Base-by-base conservation (phyloP, 2,888 invertebrate genomes). In the Drosophila paramelanica region DNA sequence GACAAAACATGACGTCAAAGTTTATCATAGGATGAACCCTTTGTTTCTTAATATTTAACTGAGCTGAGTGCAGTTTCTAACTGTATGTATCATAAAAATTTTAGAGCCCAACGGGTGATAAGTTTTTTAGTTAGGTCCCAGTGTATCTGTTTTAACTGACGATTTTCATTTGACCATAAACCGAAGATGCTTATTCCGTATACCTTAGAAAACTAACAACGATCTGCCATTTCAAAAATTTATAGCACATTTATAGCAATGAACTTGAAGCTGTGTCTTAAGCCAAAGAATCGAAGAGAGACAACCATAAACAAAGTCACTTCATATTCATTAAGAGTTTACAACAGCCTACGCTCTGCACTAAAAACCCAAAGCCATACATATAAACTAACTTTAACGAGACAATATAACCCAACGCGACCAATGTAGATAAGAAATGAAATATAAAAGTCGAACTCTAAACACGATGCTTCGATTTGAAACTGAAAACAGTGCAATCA, bases 261-360 rank as follows among this genome's bases (percentile, higher is more conserved):
- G 20, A 46, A 45, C 20, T 38, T 25, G 39, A 45, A 41, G 14
- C n/a, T 23, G 14, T 6, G 33, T 31, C 13, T 43, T 27, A n/a
- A 36, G n/a, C 25, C 36, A 27, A 7, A 43, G 39, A 33, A 5
- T 20, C 20, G 51, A 39, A 45, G 17, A 45, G 46, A 36, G 10
- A 27, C 13, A 50, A 50, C 45, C 43, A 64, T 73, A 66, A 66
- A 69, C n/a, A 57, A 27, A 81, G 55, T 65, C 50, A 51, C 49
- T 59, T 55, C 51, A 58, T 58, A 60, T 77, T 86, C 77, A 77
- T 77, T 64, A 77, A 39, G 17, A 43, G 14, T 55, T 77, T 58
- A 61, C 62, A 53, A 65, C 47, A 49, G 51, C 65, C 67, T 57
- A 73, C 53, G 59, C 39, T 49, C 39, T 49, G 17, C 41, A 41